These are phyloP conservation scores for Drosophila arawakana DNA, from an alignment of 1,140 invertebrate genomes.

Conservation along the genomic window DNA sequence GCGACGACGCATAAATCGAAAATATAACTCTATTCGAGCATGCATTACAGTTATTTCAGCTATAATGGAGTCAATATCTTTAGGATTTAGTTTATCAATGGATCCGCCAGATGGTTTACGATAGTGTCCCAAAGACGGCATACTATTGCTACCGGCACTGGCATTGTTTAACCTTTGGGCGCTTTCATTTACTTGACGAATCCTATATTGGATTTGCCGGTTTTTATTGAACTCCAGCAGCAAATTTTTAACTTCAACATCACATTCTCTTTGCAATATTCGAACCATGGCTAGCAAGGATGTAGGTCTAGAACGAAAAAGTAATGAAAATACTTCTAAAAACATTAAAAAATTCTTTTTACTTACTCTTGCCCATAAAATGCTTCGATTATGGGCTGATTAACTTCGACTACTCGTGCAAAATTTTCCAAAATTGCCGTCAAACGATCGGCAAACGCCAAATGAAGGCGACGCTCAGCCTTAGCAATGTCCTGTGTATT, in stretches of 20 bases:
- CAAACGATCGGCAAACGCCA: conserved; percentile 93
- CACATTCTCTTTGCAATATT: conserved; percentile 94
- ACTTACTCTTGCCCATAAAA: conserved; percentile 90
- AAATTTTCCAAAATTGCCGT: conserved; percentile 95
- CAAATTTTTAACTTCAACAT: conserved; percentile 89
- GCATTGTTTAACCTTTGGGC: conserved; percentile 81
- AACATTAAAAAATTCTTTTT: too few species aligned
- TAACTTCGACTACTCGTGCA: conserved; percentile 94
- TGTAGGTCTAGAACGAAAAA: conserved; percentile 86
- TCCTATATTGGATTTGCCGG: conserved; percentile 89
- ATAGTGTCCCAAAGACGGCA: conserved; percentile 81
- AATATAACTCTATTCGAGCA: conserved; percentile 95
- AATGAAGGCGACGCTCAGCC: conserved; percentile 89
- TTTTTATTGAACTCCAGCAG: conserved; percentile 92
- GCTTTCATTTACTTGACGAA: conserved; percentile 87
- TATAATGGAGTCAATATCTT: conserved; percentile 94
- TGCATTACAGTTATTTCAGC: conserved; percentile 97
- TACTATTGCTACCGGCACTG: conserved; percentile 47
- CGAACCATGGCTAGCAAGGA: conserved; percentile 89
- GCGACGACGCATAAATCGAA: conserved; percentile 93
- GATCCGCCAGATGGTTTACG: conserved; percentile 83
- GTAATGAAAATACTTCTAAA: too few species aligned
- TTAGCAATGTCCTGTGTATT: conserved; percentile 87
- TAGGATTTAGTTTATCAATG: conserved; percentile 90
- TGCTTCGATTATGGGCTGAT: conserved; percentile 96